Evolutionary conservation across 2,888 invertebrate species (phyloP), one percentile per base, ranked within the genome.

Genomic region (Eupeodes latifasciatus): DNA sequence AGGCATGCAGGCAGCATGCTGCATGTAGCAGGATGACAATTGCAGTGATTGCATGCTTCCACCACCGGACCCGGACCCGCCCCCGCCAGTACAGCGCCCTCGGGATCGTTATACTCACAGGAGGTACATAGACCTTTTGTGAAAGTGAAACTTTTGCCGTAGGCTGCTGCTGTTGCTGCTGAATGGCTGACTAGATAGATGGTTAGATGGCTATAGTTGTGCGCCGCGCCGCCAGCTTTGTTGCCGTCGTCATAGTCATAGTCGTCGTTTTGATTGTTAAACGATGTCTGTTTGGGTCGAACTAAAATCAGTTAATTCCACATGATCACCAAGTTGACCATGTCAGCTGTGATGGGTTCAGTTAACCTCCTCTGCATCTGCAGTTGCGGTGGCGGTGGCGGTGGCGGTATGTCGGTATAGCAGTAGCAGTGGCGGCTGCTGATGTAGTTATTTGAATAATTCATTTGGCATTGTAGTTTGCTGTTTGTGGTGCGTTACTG

Each of bases 121-220:
- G 40, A 71, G 71, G 87, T 87, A 84, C 87, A 84, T 72, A 87
- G 87, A 87, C 84, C 87, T 83, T 76, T 87, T 67, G 84, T 84
- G 87, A 87, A 87, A 87, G 87, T 87, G 87, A 87, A 87, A 87
- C 66, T 83, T 83, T 69, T 80, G 72, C 80, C 76, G 81, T 81
- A 40, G 67, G 67, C 59, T 47, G 49, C 59, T 47, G 19, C 40
- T 75, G 72, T 5, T 40, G 40, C 40, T 40, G 61, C 72, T 59
- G 76, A 40, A 77, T 69, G 77, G 74, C 78, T 62, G 14, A 27
- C 47, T 66, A 49, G 66, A 66, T 66, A 49, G 66, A 66, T 59
- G 59, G 34, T 59, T 27, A 57, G 36, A 76, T 72, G 75, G 79
- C 79, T 61, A 61, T 57, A 44, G 44, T 1, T 64, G 4, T 61